Base-by-base conservation (phyloP, 2,113 vertebrate genomes). In the Ochotona princeps region DNA sequence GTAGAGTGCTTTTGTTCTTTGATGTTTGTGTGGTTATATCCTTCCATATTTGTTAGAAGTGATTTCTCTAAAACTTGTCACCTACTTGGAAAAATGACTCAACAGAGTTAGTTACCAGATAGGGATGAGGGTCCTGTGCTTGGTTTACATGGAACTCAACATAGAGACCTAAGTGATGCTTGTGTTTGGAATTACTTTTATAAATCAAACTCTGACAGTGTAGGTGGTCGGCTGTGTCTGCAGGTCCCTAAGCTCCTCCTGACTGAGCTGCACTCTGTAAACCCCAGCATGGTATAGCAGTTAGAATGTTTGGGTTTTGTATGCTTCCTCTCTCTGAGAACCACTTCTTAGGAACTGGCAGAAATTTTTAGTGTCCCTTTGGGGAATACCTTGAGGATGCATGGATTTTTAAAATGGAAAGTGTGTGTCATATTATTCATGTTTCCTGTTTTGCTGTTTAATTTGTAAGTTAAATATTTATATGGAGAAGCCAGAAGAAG, bases 391-490 rank as follows among this genome's bases (percentile, higher is more conserved):
- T 78, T 82, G 75, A 87, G 10, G n/a, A 95, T 81, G 54, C 2
- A 54, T 76, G 17, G 63, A 32, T 82, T 92, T 44, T 49, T 74
- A 82, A 60, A 28, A 87, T 84, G 51, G 74, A 32, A 44, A 25
- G 12, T 57, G 83, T 60, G 28, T 67, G 7, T 54, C 65, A 79
- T 79, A 14, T 91, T 89, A 74, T 3, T 88, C 67, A 82, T 74
- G 9, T 32, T 88, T 92, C 51, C 10, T 79, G 20, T 90, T 85
- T 90, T 87, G 30, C 30, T 60, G 8, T 86, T 92, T 79, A 85
- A 93, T 94, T 89, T 93, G 47, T n/a, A 57, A 90, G 67, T 32
- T 78, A 88, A 74, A 70, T 91, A 93, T 72, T 88, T 79, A 91
- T 85, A 1, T 94, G 44, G 32, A 28, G 74, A 95, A 51, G 18